Evolutionary conservation across 1,140 invertebrate species (phyloP), one percentile per base, ranked within the genome.

Genomic region (Conus ventricosus): DNA sequence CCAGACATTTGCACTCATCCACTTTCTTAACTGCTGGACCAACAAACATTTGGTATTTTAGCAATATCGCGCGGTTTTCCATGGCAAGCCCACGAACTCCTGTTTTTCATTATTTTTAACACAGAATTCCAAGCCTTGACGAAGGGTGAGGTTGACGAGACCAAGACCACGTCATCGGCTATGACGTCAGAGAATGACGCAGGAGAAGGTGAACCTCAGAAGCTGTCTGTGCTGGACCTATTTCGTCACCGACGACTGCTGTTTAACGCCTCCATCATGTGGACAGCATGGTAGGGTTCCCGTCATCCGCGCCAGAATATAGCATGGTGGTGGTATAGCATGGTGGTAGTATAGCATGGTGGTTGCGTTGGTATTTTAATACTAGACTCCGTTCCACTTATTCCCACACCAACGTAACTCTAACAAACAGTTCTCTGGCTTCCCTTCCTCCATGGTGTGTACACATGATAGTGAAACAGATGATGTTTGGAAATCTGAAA

Each of bases 181-280:
- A 4, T 27, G 76, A 78, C 25, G 39, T 78, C 76, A 39, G 27
- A 39, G 4, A 25, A 39, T 51, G 76, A 51, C 25, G n/a, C 20
- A 82, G 25, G 78, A 17, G 87, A 88, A 53, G 76, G 11, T 17
- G 63, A 55, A 23, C 11, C 85, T 23, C 15, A 76, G 85, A 87
- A 71, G 13, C 85, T 75, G 51, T 87, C 76, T 0, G 20, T 89
- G n/a, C 76, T 89, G 27, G 84, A 85, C 76, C 39, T 89, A 3
- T 89, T 84, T 39, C 25, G 76, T 15, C 53, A 82, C 76, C 51
- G 25, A 57, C 39, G 84, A 0, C 67, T 83, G 17, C 54, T 84
- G 10, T 1, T 54, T n/a, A 84, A 87, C 81, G 60, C 84, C 57
- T 1, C n/a, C 20, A 75, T 82, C 63, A 87, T 75, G 60, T 89